phyloP scores from a whole-genome alignment of 2,113 vertebrate genomes.

The Grantiella picta region DNA sequence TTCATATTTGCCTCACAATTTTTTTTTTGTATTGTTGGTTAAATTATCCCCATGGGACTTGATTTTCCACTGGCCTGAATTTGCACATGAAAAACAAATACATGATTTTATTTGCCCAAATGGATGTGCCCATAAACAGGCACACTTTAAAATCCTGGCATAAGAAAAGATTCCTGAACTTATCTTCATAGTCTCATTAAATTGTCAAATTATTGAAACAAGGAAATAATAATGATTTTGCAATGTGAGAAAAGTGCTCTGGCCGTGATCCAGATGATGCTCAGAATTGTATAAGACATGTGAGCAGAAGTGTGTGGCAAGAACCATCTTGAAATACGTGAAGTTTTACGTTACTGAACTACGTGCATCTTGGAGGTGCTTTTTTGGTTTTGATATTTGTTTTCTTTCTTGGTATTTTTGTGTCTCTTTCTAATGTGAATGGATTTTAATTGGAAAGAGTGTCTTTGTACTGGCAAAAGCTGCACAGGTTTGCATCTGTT shows the following conservation, averaged over 20 bases:
- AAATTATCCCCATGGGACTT: not conserved
- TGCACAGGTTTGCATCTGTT: not conserved
- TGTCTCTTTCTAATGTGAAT: too few species aligned
- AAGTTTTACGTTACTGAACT: not conserved
- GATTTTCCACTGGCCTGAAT: constrained; percentile 37
- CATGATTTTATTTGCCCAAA: not conserved
- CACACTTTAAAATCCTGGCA: not conserved
- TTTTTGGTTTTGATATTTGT: not conserved
- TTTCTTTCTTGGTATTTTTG: not conserved
- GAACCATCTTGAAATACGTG: not conserved
- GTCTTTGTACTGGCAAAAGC: too few species aligned
- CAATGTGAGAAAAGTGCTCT: not conserved
- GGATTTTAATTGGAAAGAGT: too few species aligned
- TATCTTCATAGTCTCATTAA: not conserved
- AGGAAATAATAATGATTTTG: not conserved
- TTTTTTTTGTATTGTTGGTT: constrained; percentile 33
- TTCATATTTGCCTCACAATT: not conserved
- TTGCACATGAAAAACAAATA: not conserved
- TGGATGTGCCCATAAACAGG: not conserved
- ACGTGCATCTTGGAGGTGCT: not conserved
- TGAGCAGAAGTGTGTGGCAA: not conserved
- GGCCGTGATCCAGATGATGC: not conserved
- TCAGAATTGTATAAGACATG: not conserved
- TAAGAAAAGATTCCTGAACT: not conserved
- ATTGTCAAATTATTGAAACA: not conserved